These are phyloP conservation scores for Coelopa pilipes DNA, from an alignment of 2,888 invertebrate genomes.

Conservation along the genomic window DNA sequence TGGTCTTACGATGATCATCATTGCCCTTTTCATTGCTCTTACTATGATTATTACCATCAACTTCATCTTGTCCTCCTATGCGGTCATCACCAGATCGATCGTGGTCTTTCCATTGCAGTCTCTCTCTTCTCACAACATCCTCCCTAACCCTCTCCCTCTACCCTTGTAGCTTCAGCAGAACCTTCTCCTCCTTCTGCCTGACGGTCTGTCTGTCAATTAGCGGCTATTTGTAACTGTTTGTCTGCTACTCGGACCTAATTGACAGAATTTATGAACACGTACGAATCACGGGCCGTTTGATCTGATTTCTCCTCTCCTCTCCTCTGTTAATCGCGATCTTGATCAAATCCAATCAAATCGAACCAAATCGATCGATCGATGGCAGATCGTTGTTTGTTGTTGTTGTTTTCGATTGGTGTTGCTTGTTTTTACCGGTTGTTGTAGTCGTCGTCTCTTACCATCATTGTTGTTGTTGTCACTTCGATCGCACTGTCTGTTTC, in stretches of 20 bases:
- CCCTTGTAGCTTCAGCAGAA: background rate
- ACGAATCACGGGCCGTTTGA: slow-evolving; percentile 44
- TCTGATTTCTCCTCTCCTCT: background rate
- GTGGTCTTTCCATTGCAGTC: slow-evolving; percentile 25
- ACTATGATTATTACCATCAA: no score
- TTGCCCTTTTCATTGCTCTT: background rate
- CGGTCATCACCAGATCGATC: background rate
- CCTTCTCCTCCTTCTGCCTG: background rate
- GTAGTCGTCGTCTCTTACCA: no score
- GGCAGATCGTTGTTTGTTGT: background rate
- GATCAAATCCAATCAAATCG: no score
- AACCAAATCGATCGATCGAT: background rate
- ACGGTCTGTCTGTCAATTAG: slow-evolving; percentile 58
- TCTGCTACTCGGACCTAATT: slow-evolving; percentile 49
- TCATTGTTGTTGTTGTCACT: no score
- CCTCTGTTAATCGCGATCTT: no score
- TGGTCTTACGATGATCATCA: background rate
- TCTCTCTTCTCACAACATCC: no score
- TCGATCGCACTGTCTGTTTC: background rate
- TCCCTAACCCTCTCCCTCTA: background rate
- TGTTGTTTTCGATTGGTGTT: background rate
- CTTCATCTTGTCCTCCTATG: no score
- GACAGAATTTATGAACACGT: slow-evolving; percentile 64
- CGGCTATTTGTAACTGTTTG: slow-evolving; percentile 55
- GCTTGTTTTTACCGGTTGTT: no score